These are phyloP conservation scores for Amphiprion percula DNA, from an alignment of 2,113 vertebrate species.

Conservation along the genomic window DNA sequence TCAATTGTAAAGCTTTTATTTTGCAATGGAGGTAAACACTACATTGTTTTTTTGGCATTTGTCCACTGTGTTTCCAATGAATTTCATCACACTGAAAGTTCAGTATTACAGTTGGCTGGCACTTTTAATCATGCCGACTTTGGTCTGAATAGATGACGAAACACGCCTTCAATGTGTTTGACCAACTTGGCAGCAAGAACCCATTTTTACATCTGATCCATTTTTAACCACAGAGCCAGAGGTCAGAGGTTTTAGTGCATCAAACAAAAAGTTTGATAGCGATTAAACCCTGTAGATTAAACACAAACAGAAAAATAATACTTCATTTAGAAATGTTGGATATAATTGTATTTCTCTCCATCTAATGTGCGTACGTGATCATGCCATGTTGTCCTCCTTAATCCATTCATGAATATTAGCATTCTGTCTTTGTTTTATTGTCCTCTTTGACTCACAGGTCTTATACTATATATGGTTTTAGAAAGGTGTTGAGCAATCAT, in stretches of 20 bases:
- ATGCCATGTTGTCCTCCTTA: no score
- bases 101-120: constrained; percentile 53
- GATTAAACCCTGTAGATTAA: not conserved
- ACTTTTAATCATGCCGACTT: constrained; percentile 8
- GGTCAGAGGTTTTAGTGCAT: not conserved
- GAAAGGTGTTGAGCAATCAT: constrained; percentile 46
- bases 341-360: not conserved
- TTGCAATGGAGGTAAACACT: constrained; percentile 26
- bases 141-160: not conserved
- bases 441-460: constrained; percentile 16
- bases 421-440: no score
- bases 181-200: constrained; percentile 15
- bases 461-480: constrained; percentile 6
- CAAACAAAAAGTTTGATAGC: not conserved
- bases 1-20: constrained; percentile 39
- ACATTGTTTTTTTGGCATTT: constrained; percentile 27
- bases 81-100: constrained; percentile 23
- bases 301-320: not conserved
- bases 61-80: not conserved
- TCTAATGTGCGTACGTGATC: not conserved
- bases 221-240: not conserved
- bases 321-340: not conserved
- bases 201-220: constrained; percentile 3
- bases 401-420: no score
- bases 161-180: constrained; percentile 19